phyloP scores from a whole-genome alignment of 2,113 vertebrate species.

The Ailurus styani region DNA sequence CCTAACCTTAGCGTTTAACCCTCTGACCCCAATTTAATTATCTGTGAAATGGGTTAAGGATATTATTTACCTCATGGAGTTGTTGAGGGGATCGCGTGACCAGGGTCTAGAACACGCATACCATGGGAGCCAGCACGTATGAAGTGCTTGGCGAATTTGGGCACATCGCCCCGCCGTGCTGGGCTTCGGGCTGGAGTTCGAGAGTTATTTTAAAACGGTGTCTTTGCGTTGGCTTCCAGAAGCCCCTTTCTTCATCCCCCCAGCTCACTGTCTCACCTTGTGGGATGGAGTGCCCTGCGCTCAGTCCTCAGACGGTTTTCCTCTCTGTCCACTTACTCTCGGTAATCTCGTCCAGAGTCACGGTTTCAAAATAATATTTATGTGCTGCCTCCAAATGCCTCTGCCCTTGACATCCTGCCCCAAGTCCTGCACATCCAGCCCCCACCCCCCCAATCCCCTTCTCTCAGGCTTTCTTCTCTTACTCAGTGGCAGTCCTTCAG shows the following conservation, averaged over 20 bases:
- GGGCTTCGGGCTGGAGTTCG: background rate
- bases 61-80: background rate
- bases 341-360: background rate
- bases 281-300: background rate
- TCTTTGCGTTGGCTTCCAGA: background rate
- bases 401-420: background rate
- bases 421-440: background rate
- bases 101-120: too few relatives aligned
- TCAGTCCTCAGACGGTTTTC: background rate
- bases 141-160: background rate
- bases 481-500: background rate
- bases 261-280: background rate
- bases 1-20: background rate
- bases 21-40: background rate
- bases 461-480: background rate
- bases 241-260: too few relatives aligned
- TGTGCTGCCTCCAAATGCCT: background rate
- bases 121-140: background rate
- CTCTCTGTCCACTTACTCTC: background rate
- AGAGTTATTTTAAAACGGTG: background rate
- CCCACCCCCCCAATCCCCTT: background rate
- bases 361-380: background rate
- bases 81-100: background rate
- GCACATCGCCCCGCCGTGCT: fast-evolving
- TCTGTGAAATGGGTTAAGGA: background rate